These are phyloP conservation scores for Aspidiotus destructor DNA, from an alignment of 2,888 invertebrate genomes.

Conservation along the genomic window DNA sequence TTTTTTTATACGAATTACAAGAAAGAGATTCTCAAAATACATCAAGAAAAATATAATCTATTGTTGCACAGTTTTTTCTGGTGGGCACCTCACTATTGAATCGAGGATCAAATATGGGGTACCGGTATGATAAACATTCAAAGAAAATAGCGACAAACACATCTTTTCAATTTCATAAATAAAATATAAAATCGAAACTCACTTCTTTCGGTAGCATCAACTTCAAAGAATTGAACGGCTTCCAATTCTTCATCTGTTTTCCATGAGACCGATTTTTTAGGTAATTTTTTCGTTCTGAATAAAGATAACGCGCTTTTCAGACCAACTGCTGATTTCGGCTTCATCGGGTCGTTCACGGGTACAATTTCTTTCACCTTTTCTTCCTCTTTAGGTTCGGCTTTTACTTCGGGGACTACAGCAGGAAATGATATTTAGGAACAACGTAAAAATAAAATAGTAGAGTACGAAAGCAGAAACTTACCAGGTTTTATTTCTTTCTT, in stretches of 20 bases:
- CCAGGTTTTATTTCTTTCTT: conserved; percentile 37
- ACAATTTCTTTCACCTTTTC: background rate
- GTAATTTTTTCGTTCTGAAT: conserved; percentile 46
- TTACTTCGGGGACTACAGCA: conserved; percentile 18
- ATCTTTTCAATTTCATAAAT: background rate
- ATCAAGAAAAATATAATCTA: no score
- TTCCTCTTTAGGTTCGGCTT: conserved; percentile 8
- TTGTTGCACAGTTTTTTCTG: no score
- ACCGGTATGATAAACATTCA: no score
- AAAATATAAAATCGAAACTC: conserved; percentile 17
- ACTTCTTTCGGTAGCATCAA: conserved; percentile 85
- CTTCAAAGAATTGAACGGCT: conserved; percentile 78
- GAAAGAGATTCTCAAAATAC: no score
- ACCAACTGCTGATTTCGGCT: background rate
- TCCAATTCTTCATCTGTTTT: conserved; percentile 68
- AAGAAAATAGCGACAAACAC: no score
- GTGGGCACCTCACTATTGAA: no score
- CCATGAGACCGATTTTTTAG: conserved; percentile 75
- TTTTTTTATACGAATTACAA: no score
- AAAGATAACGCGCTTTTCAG: conserved; percentile 38
- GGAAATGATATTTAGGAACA: background rate
- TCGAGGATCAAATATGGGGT: no score
- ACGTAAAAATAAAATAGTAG: background rate
- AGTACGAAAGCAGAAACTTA: background rate
- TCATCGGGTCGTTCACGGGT: background rate